Evolutionary conservation across 2,797 vertebrate species (phyloP), one percentile per base, ranked within the genome.

Genomic region (Pelodytes ibericus): DNA sequence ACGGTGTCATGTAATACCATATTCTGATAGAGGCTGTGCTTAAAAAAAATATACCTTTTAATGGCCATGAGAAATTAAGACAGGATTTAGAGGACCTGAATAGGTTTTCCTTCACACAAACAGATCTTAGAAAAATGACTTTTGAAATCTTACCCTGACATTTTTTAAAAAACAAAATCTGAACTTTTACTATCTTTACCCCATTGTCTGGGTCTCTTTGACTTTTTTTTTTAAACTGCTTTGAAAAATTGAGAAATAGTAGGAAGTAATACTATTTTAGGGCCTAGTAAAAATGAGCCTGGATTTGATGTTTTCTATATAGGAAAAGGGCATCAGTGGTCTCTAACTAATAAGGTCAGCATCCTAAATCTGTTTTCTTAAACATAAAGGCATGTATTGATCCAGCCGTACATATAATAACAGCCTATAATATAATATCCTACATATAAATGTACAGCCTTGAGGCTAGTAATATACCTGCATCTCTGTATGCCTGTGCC

Each of bases 1-100:
- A 91, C 88, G 88, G 80, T 90, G 91, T 92, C 91, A 92, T 92
- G 90, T 91, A 90, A 91, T 90, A 89, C 89, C 88, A 89, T 91
- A 92, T 93, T 89, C 88, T 91, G 88, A 89, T 85, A 85, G 87
- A 89, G 84, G 80, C 70, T 88, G 59, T 80, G 81, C 87, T 90
- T 90, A 85, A 88, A 36, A n/a, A n/a, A 81, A 87, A 86, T 83
- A 65, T 87, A 84, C 80, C 80, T 87, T 84, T 84, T 87, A 86
- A 82, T 77, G 81, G 87, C 83, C 81, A 22, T 47, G 63, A 79
- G 41, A 51, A 53, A n/a, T 30, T 75, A 77, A 64, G 59, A 68
- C 69, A 77, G 70, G 29, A n/a, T 75, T 81, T 74, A 47, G 80
- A 64, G 71, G 41, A 36, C 27, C 59, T 60, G 73, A 68, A 49